Conservation (phyloP, 2,797 vertebrate species). For the Melanotaenia boesemani region DNA sequence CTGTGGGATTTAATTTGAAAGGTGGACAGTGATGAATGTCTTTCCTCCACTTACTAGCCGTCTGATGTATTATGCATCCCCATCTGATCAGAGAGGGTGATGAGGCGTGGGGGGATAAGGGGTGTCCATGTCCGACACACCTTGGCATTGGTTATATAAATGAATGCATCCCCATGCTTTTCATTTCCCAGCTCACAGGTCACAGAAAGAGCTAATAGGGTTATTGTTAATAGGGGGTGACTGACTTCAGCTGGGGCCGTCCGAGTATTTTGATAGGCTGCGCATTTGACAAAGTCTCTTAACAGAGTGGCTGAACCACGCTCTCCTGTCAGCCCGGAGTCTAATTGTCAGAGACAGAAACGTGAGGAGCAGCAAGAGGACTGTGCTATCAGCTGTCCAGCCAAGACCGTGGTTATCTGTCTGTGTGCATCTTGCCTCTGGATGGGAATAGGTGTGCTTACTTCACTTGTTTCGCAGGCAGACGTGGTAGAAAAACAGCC, state of each 20-base stretch:
- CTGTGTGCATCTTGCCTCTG: conserved; percentile 66
- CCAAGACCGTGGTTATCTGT: conserved; percentile 77
- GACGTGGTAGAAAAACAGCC: conserved; percentile 58
- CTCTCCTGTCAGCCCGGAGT: conserved; percentile 78
- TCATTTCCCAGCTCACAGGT: conserved; percentile 77
- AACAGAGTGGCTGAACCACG: conserved; percentile 73
- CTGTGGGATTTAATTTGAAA: conserved; percentile 86
- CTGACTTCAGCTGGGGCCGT: conserved; percentile 80
- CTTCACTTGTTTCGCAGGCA: conserved; percentile 65
- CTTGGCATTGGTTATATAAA: conserved; percentile 85
- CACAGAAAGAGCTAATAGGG: conserved; percentile 77
- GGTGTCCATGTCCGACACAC: conserved; percentile 80
- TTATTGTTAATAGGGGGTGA: conserved; percentile 82
- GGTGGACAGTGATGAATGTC: conserved; percentile 90
- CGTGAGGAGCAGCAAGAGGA: conserved; percentile 70
- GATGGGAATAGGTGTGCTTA: conserved; percentile 63
- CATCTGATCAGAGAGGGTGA: conserved; percentile 81
- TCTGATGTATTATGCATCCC: conserved; percentile 89
- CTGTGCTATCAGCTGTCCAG: conserved; percentile 71
- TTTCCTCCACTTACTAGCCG: conserved; percentile 81
- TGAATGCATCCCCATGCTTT: conserved; percentile 78
- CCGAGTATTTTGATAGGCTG: conserved; percentile 77
- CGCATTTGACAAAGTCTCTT: conserved; percentile 84
- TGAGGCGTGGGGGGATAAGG: conserved; percentile 73
- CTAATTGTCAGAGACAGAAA: conserved; percentile 83